Conservation (phyloP, 2,797 vertebrate genomes). For the Taeniopygia guttata region DNA sequence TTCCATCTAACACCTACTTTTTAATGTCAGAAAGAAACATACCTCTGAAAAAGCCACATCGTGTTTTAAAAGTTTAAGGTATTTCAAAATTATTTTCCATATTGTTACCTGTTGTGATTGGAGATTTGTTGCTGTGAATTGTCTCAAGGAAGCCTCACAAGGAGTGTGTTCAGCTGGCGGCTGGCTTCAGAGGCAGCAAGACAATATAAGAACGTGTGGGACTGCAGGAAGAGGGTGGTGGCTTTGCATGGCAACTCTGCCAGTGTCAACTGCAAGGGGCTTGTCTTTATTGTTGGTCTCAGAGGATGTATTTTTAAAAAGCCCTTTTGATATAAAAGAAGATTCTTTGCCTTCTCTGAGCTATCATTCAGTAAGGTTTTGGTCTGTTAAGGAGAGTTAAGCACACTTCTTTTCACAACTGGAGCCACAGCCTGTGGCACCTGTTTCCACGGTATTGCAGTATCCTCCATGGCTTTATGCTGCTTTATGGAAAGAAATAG, state of each 20-base stretch:
- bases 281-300: not conserved
- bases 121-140: not conserved
- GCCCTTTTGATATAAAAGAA: not conserved
- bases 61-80: not conserved
- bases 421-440: not conserved
- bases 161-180: not conserved
- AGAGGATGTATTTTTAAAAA: not conserved
- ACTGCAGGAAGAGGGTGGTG: not conserved
- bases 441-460: not conserved
- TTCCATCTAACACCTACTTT: not conserved
- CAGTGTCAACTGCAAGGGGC: not conserved
- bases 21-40: not conserved
- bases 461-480: not conserved
- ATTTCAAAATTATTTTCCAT: not conserved
- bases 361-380: not conserved
- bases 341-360: not conserved
- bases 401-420: not conserved
- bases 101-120: not conserved
- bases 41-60: not conserved
- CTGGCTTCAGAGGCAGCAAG: not conserved
- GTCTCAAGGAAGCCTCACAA: not conserved
- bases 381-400: not conserved
- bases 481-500: not conserved
- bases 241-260: not conserved
- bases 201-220: rapidly evolving